Evolutionary conservation across 2,797 vertebrate species (phyloP).

Genomic region (Scleropages formosus): DNA sequence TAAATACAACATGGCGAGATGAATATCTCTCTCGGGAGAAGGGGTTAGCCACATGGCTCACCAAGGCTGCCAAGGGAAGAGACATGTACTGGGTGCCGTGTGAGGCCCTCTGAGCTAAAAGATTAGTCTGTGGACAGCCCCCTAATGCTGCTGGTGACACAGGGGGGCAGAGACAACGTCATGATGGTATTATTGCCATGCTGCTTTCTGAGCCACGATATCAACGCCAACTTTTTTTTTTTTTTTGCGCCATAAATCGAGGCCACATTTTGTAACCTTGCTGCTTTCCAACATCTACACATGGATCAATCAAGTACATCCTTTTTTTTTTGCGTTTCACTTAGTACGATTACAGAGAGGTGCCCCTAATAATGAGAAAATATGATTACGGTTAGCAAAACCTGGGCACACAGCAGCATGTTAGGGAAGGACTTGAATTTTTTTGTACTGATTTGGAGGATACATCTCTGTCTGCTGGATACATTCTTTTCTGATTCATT

Average conservation of each 20-base stretch:
- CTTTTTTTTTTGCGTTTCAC: no score
- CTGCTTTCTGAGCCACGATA: not conserved
- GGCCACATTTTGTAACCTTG: no score
- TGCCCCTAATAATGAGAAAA: not conserved
- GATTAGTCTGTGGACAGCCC: constrained; percentile 41
- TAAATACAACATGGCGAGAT: constrained; percentile 65
- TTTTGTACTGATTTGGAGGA: no score
- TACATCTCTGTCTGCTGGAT: no score
- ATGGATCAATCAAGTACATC: no score
- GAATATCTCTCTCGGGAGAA: constrained; percentile 57
- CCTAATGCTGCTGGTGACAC: not conserved
- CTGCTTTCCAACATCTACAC: no score
- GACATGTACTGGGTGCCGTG: constrained; percentile 58
- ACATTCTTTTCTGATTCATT: no score
- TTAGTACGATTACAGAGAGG: not conserved
- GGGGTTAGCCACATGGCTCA: constrained; percentile 65
- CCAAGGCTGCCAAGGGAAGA: constrained; percentile 62
- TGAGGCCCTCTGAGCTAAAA: constrained; percentile 47
- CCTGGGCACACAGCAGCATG: not conserved
- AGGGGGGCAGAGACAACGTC: constrained; percentile 20
- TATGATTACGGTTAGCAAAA: not conserved
- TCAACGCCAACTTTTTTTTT: not conserved
- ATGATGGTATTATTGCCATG: constrained; percentile 57
- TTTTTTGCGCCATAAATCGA: not conserved
- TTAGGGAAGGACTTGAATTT: not conserved